Evolutionary conservation across 2,113 vertebrate genomes (phyloP), one percentile per base, ranked within the genome.

Genomic region (Columba livia): DNA sequence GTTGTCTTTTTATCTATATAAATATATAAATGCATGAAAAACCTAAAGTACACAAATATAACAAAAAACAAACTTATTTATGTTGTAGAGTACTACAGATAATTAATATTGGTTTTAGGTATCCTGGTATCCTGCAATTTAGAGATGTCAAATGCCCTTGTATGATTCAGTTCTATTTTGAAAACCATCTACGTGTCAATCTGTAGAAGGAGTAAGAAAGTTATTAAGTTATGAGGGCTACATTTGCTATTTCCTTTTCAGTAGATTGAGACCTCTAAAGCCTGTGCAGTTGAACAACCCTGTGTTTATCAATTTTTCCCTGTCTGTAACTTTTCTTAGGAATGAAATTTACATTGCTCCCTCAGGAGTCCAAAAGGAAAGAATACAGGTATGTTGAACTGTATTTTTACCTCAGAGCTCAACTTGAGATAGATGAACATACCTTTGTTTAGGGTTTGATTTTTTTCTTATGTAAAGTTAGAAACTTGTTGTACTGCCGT

Each of bases 361-460:
- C 17, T 99, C 99, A 58, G 99, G 99, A 75, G 99, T 99, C 79
- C 99, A 99, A 90, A 99, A 99, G 95, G 99, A 99, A 96, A 98
- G 99, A 95, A 99, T 99, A 94, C 98, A 99, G 99, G 99, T 99
- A 96, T 34, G 94, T 61, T 53, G 42, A 84, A 31, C 29, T 78
- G 12, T n/a, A 3, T 48, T 93, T 95, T 40, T 47, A 47, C 38
- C 38, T 73, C 48, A 28, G 48, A 80, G 29, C 47, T 89, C 13
- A 53, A 38, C 31, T 19, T 79, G 32, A 84, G 72, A 29, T 20
- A 40, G 42, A 28, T 60, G 17, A 34, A 91, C 64, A 11, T 86
- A 38, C 26, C 14, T 91, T 78, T 91, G 29, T 66, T 85, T 53
- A 56, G 23, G 51, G n/a, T 79, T 90, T 38, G 2, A 15, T 44